Conservation (phyloP, 2,888 invertebrate species). For the Patella pellucida region DNA sequence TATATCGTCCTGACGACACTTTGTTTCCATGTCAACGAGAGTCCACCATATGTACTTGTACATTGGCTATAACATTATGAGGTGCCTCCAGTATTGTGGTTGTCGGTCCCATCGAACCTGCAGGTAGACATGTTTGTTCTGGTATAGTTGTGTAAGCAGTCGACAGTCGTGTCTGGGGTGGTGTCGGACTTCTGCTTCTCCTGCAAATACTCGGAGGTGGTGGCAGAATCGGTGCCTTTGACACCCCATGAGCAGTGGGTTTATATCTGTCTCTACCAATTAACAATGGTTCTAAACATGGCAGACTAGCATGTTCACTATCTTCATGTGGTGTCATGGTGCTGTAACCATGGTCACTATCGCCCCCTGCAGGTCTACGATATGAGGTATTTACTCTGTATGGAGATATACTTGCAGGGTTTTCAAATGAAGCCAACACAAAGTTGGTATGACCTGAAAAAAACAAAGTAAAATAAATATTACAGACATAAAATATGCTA, state of each 20-base stretch:
- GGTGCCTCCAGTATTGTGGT: constrained; percentile 54
- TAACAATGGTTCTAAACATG: constrained; percentile 67
- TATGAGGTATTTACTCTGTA: constrained; percentile 88
- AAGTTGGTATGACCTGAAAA: constrained; percentile 68
- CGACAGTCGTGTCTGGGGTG: constrained; percentile 59
- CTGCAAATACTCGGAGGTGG: constrained; percentile 62
- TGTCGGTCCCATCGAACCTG: constrained; percentile 30
- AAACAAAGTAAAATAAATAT: neutral
- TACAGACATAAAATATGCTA: too few relatives aligned
- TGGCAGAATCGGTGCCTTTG: constrained; percentile 55
- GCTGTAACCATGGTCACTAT: constrained; percentile 95
- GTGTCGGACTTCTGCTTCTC: constrained; percentile 67
- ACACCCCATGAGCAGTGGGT: constrained; percentile 50
- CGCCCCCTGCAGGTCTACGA: constrained; percentile 80
- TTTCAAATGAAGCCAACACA: constrained; percentile 69
- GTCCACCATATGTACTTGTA: constrained; percentile 92
- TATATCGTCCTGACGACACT: constrained; percentile 7
- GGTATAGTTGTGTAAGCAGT: constrained; percentile 53
- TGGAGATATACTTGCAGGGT: constrained; percentile 84
- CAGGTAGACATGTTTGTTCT: constrained; percentile 58
- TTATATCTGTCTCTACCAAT: constrained; percentile 67
- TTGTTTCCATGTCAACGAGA: constrained; percentile 53
- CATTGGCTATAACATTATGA: constrained; percentile 85
- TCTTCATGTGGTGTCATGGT: constrained; percentile 69
- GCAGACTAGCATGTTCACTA: constrained; percentile 69